These are phyloP conservation scores for Pseudomyrmex gracilis DNA, from an alignment of 1,140 invertebrate species.

Conservation along the genomic window DNA sequence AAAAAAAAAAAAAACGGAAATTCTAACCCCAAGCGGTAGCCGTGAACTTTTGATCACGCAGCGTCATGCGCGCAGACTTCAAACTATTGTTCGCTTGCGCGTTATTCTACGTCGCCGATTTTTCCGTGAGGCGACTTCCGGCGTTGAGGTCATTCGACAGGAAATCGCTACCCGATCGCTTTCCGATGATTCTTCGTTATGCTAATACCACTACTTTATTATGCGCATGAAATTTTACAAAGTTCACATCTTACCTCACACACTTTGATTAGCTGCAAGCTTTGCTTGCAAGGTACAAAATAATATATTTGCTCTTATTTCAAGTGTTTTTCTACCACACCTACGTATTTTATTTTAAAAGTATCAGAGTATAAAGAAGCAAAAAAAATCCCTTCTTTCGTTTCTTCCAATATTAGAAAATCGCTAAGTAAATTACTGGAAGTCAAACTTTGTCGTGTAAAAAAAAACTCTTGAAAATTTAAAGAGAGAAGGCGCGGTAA, in stretches of 20 bases:
- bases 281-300: no score
- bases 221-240: constrained; percentile 60
- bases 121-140: constrained; percentile 80
- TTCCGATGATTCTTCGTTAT: constrained; percentile 81
- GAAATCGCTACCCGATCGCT: constrained; percentile 81
- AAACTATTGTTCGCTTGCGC: constrained; percentile 73
- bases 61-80: constrained; percentile 63
- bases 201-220: constrained; percentile 68
- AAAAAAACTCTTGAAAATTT: not conserved
- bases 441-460: not conserved
- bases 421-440: not conserved
- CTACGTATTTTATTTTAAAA: no score
- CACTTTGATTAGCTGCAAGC: not conserved
- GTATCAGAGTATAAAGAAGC: no score
- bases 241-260: constrained; percentile 33
- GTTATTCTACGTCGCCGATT: constrained; percentile 77
- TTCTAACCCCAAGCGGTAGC: constrained; percentile 79
- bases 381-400: no score
- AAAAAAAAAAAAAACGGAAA: constrained; percentile 78
- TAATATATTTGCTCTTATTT: no score
- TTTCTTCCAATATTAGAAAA: not conserved
- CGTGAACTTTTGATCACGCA: constrained; percentile 77
- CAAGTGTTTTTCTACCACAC: no score
- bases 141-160: constrained; percentile 79
- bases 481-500: not conserved